Evolutionary conservation across 2,888 invertebrate genomes (phyloP).

Genomic region (Watsonalla binaria): DNA sequence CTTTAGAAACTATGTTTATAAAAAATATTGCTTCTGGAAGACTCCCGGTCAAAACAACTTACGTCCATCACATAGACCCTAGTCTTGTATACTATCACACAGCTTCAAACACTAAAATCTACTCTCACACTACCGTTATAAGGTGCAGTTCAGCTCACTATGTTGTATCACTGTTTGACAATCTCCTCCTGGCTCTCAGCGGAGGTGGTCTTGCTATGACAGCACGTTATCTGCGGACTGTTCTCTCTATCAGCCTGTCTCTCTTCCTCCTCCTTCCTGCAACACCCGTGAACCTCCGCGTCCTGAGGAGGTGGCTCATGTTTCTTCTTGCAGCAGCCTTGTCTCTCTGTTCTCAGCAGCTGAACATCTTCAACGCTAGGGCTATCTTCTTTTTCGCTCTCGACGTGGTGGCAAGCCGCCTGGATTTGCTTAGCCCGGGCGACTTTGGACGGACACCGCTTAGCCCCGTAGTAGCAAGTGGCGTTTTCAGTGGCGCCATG

Average conservation of each 20-base stretch:
- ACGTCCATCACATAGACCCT: no score
- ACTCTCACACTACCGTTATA: neutral
- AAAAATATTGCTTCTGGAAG: conserved; percentile 6
- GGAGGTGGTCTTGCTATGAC: conserved; percentile 42
- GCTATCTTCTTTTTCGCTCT: conserved; percentile 54
- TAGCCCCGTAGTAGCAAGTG: conserved; percentile 62
- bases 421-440: conserved; percentile 46
- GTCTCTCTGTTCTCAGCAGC: conserved; percentile 46
- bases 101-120: neutral
- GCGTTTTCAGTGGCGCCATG: conserved; percentile 36
- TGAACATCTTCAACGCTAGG: conserved; percentile 61
- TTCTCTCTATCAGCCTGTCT: conserved; percentile 40
- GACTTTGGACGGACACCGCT: conserved; percentile 60
- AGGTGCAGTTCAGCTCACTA: no score
- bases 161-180: conserved; percentile 23
- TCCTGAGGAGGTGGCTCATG: conserved; percentile 45
- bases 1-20: conserved; percentile 13
- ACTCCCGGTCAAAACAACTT: no score
- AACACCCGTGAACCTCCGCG: conserved; percentile 16
- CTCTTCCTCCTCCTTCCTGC: conserved; percentile 27
- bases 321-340: conserved; percentile 55
- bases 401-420: conserved; percentile 34
- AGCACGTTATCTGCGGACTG: conserved; percentile 63
- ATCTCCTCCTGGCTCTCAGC: conserved; percentile 68
- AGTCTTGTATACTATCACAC: no score